A percentile compares a stretch with the other conserved stretches of the same genome.
These are phyloP conservation scores for Erynnis tages DNA, from an alignment of 2,888 invertebrate genomes.

Conservation along the genomic window DNA sequence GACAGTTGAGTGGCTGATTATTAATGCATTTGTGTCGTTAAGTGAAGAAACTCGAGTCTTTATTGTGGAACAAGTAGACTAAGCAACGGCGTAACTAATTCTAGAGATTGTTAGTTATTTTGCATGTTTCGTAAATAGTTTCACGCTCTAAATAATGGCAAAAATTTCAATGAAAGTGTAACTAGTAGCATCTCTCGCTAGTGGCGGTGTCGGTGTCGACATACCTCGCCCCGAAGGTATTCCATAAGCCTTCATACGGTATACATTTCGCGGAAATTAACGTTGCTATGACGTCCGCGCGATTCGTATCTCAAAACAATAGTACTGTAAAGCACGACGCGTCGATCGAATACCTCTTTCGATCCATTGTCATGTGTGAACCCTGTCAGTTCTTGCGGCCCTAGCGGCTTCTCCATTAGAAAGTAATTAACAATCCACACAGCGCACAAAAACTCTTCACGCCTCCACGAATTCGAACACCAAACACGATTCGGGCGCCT, in stretches of 20 bases:
- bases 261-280: conserved; percentile 58
- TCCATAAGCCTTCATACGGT: conserved; percentile 24
- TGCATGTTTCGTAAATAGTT: conserved; percentile 80
- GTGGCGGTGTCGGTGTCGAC: conserved; percentile 38
- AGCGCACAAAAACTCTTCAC: conserved; percentile 47
- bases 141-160: conserved; percentile 73
- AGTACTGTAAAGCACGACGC: conserved; percentile 62
- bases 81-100: conserved; percentile 78
- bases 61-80: conserved; percentile 69
- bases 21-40: conserved; percentile 66
- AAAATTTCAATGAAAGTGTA: conserved; percentile 74
- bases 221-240: conserved; percentile 31
- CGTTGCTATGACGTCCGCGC: conserved; percentile 58
- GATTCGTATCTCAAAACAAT: conserved; percentile 69
- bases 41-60: conserved; percentile 70
- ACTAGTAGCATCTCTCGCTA: conserved; percentile 55
- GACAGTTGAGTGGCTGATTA: conserved; percentile 40
- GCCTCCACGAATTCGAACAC: conserved; percentile 43
- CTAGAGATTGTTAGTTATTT: conserved; percentile 79
- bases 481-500: conserved; percentile 43
- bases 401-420: conserved; percentile 65
- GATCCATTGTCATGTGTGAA: conserved; percentile 69
- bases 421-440: conserved; percentile 65
- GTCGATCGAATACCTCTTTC: conserved; percentile 49
- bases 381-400: conserved; percentile 50